phyloP scores from a whole-genome alignment of 2,888 invertebrate species.

The Noctuana brunneofusca region DNA sequence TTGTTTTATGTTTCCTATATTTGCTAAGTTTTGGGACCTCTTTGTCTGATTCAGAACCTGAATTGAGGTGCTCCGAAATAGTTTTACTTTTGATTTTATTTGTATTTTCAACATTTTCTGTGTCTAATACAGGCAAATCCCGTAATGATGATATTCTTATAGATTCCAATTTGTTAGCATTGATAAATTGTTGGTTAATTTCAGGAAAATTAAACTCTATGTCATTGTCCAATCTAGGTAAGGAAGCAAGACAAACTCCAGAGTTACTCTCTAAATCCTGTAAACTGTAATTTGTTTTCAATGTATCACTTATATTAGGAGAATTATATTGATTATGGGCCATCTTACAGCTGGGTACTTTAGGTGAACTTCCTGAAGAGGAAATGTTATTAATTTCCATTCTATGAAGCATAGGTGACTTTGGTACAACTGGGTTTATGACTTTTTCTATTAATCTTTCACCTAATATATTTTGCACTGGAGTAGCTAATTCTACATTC shows the following conservation, averaged over 20 bases:
- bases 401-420: conserved; percentile 51
- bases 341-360: conserved; percentile 69
- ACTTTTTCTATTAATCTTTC: conserved; percentile 76
- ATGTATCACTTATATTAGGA: conserved; percentile 49
- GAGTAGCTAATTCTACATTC: conserved; percentile 71
- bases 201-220: conserved; percentile 77
- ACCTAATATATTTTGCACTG: conserved; percentile 62
- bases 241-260: conserved; percentile 71
- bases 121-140: conserved; percentile 52
- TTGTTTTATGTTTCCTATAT: conserved; percentile 63
- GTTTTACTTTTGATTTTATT: conserved; percentile 37
- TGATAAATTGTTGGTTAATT: conserved; percentile 78
- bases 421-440: conserved; percentile 60
- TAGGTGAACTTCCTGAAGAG: conserved; percentile 37
- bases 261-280: conserved; percentile 74
- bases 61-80: conserved; percentile 40
- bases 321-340: conserved; percentile 58
- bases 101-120: conserved; percentile 39
- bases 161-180: conserved; percentile 69
- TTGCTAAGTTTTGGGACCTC: conserved; percentile 68
- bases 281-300: conserved; percentile 65
- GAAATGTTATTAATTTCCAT: conserved; percentile 46
- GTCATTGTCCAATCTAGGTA: conserved; percentile 75
- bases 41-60: conserved; percentile 51
- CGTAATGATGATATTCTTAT: conserved; percentile 42